Conservation (phyloP, 1,140 invertebrate species). For the Cyclargus thomasi region DNA sequence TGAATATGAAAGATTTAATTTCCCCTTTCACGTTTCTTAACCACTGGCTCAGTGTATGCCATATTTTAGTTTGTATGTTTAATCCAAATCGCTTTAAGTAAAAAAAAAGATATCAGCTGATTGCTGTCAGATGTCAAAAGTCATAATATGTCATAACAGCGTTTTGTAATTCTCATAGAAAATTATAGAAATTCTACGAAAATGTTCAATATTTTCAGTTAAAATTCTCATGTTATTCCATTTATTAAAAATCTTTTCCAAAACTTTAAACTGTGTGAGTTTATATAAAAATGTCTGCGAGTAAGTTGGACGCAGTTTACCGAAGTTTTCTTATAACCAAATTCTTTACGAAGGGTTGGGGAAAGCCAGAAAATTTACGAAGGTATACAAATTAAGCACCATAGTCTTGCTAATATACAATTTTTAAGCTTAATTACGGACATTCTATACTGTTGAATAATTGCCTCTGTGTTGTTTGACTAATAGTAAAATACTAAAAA, state of each 20-base stretch:
- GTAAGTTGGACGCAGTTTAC: slow-evolving; percentile 91
- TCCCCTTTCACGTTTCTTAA: too few relatives aligned
- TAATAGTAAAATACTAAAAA: slow-evolving; percentile 6
- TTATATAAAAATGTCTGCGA: slow-evolving; percentile 78
- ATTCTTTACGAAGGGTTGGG: slow-evolving; percentile 98
- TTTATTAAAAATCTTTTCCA: slow-evolving; percentile 17
- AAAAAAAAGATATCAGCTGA: background rate
- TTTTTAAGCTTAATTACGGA: background rate
- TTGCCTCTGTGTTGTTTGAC: background rate
- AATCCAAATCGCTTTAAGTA: too few relatives aligned
- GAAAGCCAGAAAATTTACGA: slow-evolving; percentile 91
- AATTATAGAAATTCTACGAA: background rate
- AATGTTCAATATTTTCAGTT: background rate
- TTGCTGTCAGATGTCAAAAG: background rate
- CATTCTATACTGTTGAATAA: background rate
- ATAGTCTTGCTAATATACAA: background rate
- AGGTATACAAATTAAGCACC: slow-evolving; percentile 76
- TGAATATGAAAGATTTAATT: too few relatives aligned
- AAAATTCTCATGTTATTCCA: background rate
- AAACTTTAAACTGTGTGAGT: slow-evolving; percentile 9
- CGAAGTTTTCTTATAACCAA: slow-evolving; percentile 91
- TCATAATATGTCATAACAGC: slow-evolving; percentile 10
- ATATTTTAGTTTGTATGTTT: background rate
- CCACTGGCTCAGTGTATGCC: background rate
- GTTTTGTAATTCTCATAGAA: background rate